A percentile compares a stretch with the other conserved stretches of the same genome.
Conservation (phyloP, 2,888 invertebrate genomes). For the Pimpla rufipes region DNA sequence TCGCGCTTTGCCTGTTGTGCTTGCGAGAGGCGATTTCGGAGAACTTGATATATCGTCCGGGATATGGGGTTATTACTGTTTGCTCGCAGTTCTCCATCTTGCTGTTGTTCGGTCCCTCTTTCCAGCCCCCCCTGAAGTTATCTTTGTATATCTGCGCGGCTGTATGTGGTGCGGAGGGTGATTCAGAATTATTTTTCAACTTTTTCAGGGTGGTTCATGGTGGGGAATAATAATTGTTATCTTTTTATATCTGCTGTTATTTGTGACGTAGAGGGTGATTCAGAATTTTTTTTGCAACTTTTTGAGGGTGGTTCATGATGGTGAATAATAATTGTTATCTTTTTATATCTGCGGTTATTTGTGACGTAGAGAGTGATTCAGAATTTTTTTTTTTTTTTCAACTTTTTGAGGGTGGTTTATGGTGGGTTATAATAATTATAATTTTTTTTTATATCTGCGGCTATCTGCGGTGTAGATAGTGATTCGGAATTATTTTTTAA, state of each 20-base stretch:
- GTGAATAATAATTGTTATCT: too few relatives aligned
- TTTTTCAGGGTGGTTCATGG: neutral
- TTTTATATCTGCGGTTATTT: too few relatives aligned
- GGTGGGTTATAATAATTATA: too few relatives aligned
- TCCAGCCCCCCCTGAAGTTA: neutral
- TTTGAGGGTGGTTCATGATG: neutral
- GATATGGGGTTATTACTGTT: conserved; percentile 30
- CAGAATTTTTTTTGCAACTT: too few relatives aligned
- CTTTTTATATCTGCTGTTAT: too few relatives aligned
- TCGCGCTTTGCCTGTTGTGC: neutral
- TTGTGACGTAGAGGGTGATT: too few relatives aligned
- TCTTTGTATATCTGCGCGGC: neutral
- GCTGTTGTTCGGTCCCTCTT: neutral
- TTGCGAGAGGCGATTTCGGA: conserved; percentile 9
- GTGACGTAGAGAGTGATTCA: too few relatives aligned
- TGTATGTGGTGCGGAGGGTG: neutral
- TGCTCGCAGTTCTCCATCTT: conserved; percentile 32
- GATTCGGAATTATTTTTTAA: neutral
- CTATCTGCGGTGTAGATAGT: too few relatives aligned
- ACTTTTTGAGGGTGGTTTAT: neutral
- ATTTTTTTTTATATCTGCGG: too few relatives aligned
- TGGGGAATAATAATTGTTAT: too few relatives aligned
- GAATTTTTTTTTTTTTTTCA: neutral
- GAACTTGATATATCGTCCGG: conserved; percentile 45
- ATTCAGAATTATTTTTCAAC: neutral